A percentile compares a stretch with the other conserved stretches of the same genome.
These are phyloP conservation scores for Serranochromis macrocephalus DNA, from an alignment of 2,113 vertebrate species.

Conservation along the genomic window DNA sequence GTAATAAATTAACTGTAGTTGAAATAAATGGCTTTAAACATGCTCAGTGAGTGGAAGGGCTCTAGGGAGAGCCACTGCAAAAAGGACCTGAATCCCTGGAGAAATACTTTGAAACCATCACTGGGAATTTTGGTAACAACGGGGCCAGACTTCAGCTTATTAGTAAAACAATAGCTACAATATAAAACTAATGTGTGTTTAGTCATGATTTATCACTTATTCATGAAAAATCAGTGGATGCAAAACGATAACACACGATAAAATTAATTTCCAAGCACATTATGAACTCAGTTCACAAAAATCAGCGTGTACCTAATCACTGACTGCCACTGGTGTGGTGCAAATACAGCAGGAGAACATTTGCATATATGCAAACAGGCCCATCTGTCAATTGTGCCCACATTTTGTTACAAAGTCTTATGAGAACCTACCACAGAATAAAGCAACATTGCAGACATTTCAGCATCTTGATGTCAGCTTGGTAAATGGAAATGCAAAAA, in stretches of 20 bases:
- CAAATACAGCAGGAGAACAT: conserved; percentile 8
- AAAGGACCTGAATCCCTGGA: neutral
- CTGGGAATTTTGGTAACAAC: neutral
- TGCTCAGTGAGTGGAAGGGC: neutral
- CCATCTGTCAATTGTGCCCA: conserved; percentile 38
- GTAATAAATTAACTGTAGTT: neutral
- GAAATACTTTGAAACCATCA: neutral
- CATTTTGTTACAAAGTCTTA: neutral
- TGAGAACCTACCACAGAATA: neutral
- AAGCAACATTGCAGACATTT: neutral
- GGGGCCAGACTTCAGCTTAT: neutral
- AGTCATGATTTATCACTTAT: neutral
- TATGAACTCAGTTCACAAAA: neutral
- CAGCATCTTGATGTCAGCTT: neutral
- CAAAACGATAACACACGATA: neutral
- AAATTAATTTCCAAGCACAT: neutral
- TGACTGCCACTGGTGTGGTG: neutral
- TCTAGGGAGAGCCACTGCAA: neutral
- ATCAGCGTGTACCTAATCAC: neutral
- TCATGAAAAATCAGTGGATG: neutral
- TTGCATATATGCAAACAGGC: conserved; percentile 47
- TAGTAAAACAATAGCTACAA: neutral
- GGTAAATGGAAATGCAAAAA: neutral
- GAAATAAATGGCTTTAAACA: neutral
- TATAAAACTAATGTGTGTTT: neutral